Percentiles rank a stretch among this genome's conserved stretches.
Evolutionary conservation across 2,797 vertebrate species (phyloP).

Genomic region (Periophthalmus magnuspinnatus): DNA sequence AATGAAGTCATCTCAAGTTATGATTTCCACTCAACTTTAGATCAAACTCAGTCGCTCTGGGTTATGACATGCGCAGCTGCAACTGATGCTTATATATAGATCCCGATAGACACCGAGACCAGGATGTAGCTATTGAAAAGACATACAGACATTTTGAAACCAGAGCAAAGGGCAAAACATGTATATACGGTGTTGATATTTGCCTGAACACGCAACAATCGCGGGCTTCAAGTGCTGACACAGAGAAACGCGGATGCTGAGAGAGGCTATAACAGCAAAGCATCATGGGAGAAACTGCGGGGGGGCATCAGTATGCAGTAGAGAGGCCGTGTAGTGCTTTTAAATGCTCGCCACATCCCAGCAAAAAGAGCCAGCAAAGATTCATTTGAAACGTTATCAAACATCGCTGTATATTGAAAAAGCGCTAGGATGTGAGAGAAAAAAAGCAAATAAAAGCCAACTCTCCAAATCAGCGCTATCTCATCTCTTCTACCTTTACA

Average conservation of each 20-base stretch:
- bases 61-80: neutral
- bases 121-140: neutral
- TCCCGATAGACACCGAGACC: neutral
- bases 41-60: neutral
- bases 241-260: constrained; percentile 32
- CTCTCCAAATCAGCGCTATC: constrained; percentile 28
- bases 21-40: neutral
- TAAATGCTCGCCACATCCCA: constrained; percentile 1
- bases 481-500: constrained; percentile 17
- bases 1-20: neutral
- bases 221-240: constrained; percentile 29
- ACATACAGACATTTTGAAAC: neutral
- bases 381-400: constrained; percentile 12
- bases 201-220: constrained; percentile 19
- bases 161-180: neutral
- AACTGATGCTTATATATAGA: neutral
- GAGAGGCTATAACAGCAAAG: constrained; percentile 18
- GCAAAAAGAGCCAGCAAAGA: neutral
- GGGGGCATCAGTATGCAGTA: constrained; percentile 18
- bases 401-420: constrained; percentile 10
- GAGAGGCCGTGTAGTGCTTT: neutral
- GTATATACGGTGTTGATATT: constrained; percentile 3
- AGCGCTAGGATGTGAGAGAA: neutral
- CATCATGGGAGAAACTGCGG: constrained; percentile 12
- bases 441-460: constrained; percentile 18